A percentile compares a stretch with the other conserved stretches of the same genome.
Evolutionary conservation across 2,113 vertebrate genomes (phyloP).

Genomic region (Chelonoidis abingdonii): DNA sequence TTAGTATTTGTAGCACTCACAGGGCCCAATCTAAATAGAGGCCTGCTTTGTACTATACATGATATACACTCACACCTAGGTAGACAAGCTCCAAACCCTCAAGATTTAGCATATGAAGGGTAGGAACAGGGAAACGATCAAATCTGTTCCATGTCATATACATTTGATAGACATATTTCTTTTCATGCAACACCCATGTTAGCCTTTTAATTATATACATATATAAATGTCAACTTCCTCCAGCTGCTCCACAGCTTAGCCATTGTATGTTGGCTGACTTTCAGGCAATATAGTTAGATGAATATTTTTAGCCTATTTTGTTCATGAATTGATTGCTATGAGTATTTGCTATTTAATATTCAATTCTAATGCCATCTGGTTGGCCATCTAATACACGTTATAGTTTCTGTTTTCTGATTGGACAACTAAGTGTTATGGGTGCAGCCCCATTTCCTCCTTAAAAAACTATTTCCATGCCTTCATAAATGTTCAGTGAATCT

Average conservation of each 20-base stretch:
- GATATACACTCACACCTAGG: background rate
- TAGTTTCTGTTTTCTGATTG: background rate
- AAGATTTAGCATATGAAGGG: background rate
- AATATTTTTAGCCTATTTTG: background rate
- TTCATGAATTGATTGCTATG: background rate
- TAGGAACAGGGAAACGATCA: background rate
- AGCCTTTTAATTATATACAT: background rate
- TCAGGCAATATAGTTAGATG: fast-evolving
- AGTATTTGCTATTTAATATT: background rate
- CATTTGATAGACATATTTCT: background rate
- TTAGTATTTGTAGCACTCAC: background rate
- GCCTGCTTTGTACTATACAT: background rate
- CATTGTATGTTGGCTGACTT: background rate
- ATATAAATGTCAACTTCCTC: background rate
- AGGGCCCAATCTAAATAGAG: fast-evolving
- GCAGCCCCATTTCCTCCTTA: background rate
- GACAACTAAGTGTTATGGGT: background rate
- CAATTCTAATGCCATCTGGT: background rate
- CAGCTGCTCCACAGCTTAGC: background rate
- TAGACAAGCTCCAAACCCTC: background rate
- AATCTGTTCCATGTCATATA: background rate
- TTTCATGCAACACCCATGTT: background rate
- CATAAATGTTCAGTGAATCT: background rate
- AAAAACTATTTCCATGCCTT: background rate
- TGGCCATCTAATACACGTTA: background rate